These are phyloP conservation scores for Cephus spinipes DNA, from an alignment of 2,888 invertebrate genomes.

Conservation along the genomic window DNA sequence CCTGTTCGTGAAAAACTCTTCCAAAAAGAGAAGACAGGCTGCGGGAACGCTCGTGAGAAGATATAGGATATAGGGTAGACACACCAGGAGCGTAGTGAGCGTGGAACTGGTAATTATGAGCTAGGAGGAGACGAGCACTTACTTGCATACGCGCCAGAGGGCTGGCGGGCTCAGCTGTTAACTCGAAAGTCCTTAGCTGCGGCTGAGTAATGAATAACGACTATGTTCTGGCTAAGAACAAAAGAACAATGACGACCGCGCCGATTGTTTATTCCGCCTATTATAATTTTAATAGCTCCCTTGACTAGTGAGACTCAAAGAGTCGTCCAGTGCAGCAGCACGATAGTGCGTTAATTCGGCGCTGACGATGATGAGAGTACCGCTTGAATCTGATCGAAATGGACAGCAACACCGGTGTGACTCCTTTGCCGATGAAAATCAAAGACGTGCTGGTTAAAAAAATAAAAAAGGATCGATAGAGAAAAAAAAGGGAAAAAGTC, in stretches of 20 bases:
- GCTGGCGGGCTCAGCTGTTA: background rate
- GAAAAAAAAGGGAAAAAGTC: background rate
- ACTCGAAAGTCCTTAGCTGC: conserved; percentile 4
- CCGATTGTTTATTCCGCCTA: conserved; percentile 5
- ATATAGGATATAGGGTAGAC: background rate
- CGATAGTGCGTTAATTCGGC: background rate
- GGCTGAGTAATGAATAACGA: conserved; percentile 1
- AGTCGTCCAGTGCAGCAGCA: background rate
- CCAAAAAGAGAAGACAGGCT: background rate
- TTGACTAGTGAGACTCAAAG: background rate
- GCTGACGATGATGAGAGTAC: background rate
- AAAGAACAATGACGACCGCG: conserved; percentile 1
- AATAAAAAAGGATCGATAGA: background rate
- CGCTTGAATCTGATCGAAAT: background rate
- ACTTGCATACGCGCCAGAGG: background rate
- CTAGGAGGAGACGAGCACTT: conserved; percentile 2
- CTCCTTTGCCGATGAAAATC: background rate
- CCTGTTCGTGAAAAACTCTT: background rate
- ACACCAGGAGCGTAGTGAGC: background rate
- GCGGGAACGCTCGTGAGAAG: background rate
- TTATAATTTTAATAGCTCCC: conserved; percentile 5
- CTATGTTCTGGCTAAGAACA: background rate
- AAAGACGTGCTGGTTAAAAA: background rate
- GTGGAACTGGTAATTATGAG: conserved; percentile 4
- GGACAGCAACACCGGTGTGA: background rate